Base-by-base conservation (phyloP, 2,888 invertebrate species). In the Hymenopus coronatus region DNA sequence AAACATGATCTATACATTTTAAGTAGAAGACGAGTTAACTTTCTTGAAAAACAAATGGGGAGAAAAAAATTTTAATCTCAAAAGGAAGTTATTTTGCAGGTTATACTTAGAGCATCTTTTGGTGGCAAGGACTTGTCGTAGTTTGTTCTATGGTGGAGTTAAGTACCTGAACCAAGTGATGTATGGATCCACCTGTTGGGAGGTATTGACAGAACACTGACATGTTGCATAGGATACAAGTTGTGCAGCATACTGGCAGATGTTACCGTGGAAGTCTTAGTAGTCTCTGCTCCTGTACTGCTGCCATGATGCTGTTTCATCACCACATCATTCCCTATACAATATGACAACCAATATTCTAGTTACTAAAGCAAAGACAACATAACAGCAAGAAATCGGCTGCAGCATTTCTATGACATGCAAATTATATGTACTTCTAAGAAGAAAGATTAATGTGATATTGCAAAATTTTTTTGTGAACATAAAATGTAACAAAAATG, bases 201-300 rank as follows among this genome's bases (percentile, higher is more conserved):
- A 82, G 90, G 90, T 88, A 89, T 88, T 46, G 89, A 82, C 85
- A 89, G 88, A 46, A 89, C 89, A 54, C 90, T 89, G 87, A 90
- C 33, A 28, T 89, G 89, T 30, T 89, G 90, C 87, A 85, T 89
- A 28, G 85, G 88, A 20, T 70, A 81, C 84, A 82, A 33, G 70
- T 81, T 88, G 70, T 88, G 88, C 82, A 88, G 40, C 84, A 82
- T 20, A n/a, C 83, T 83, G 81, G 84, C 82, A 40, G 85, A 85
- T 70, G 86, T 54, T 28, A 46, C 70, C 15, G 82, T 33, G 25
- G 87, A 82, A 82, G 82, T 87, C 70, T 88, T 88, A 54, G 82
- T 33, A 70, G 85, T 28, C 81, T 88, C 88, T 27, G 85, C 85
- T 81, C 88, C 88, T 85, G 30, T 40, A 33, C 40, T 28, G 82